Evolutionary conservation across 2,113 vertebrate species (phyloP).

Genomic region (Promerops cafer): DNA sequence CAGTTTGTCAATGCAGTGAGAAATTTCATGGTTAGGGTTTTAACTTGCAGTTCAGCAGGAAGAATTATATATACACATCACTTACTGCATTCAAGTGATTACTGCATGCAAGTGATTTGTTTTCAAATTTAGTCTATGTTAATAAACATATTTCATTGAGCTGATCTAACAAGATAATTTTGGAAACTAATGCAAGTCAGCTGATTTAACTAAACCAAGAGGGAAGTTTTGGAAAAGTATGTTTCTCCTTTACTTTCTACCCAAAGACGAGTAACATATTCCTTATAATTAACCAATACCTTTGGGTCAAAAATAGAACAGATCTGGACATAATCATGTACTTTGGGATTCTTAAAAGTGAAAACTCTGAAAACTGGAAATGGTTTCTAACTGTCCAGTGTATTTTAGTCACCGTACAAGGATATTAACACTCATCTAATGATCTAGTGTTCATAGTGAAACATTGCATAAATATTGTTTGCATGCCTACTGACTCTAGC

Average conservation of each 20-base stretch:
- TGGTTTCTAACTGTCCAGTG: background rate
- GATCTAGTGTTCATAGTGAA: background rate
- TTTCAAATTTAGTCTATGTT: background rate
- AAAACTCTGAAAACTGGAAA: background rate
- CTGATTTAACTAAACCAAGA: background rate
- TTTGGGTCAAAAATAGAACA: background rate
- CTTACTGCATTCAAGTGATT: background rate
- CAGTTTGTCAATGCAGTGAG: background rate
- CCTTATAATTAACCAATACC: background rate
- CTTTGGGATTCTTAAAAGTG: background rate
- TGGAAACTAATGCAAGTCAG: background rate
- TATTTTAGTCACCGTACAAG: background rate
- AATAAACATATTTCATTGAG: background rate
- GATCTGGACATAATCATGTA: background rate
- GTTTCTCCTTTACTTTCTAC: background rate
- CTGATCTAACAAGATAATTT: background rate
- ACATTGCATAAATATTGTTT: background rate
- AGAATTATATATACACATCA: background rate
- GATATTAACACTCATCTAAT: background rate
- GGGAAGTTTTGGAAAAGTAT: background rate
- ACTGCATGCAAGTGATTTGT: background rate
- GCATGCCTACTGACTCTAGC: background rate
- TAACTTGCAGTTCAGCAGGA: background rate
- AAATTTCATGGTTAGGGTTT: background rate
- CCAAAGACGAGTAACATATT: background rate